Percentiles rank a stretch among this genome's conserved stretches.
These are phyloP conservation scores for Dioctria linearis DNA, from an alignment of 2,888 invertebrate species.

Conservation along the genomic window DNA sequence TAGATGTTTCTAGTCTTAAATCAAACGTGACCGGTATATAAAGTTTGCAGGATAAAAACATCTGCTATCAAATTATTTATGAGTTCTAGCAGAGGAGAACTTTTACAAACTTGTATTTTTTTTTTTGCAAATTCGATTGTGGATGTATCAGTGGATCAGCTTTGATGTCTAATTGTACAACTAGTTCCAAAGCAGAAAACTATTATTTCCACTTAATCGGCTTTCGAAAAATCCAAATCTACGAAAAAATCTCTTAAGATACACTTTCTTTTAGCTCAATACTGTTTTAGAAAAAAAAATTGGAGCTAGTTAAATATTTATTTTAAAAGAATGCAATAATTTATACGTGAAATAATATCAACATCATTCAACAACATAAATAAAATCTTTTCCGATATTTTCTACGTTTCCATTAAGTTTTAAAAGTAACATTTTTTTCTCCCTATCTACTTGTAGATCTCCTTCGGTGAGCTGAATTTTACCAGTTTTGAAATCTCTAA, in stretches of 20 bases:
- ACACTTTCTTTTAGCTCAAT: neutral
- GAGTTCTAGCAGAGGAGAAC: too few relatives aligned
- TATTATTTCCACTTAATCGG: too few relatives aligned
- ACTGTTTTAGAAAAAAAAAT: neutral
- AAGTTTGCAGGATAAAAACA: too few relatives aligned
- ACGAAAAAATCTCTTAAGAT: neutral
- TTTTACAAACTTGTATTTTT: too few relatives aligned
- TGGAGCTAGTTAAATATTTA: neutral
- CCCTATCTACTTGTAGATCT: constrained; percentile 72
- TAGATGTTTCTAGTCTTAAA: too few relatives aligned
- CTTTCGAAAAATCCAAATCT: too few relatives aligned
- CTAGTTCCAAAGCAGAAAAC: too few relatives aligned
- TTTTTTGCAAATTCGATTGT: too few relatives aligned
- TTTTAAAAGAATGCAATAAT: neutral
- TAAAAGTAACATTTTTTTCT: constrained; percentile 71
- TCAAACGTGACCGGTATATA: too few relatives aligned
- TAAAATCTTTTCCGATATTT: constrained; percentile 73
- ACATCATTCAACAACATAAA: constrained; percentile 71
- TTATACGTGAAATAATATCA: neutral
- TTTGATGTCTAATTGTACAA: too few relatives aligned
- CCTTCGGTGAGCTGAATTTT: constrained; percentile 72
- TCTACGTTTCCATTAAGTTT: constrained; percentile 70
- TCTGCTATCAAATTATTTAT: too few relatives aligned
- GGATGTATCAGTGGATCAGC: too few relatives aligned
- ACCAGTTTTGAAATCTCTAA: constrained; percentile 77